A percentile compares a stretch with the other conserved stretches of the same genome.
These are phyloP conservation scores for Gila robusta DNA, from an alignment of 2,797 vertebrate genomes.

Conservation along the genomic window DNA sequence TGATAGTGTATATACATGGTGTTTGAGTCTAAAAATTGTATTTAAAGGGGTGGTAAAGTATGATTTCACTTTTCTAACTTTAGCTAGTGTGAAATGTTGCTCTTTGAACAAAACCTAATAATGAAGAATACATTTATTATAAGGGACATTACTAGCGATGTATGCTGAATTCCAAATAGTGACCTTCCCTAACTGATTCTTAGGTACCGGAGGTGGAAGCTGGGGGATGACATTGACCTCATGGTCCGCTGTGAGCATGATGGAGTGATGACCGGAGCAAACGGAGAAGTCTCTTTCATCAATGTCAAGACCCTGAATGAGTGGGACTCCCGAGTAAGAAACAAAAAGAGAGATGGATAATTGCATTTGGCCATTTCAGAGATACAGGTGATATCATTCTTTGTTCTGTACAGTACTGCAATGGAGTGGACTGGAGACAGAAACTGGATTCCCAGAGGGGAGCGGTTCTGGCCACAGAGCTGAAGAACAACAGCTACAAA, in stretches of 20 bases:
- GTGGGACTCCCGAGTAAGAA: slow-evolving; percentile 96
- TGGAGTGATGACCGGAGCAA: slow-evolving; percentile 96
- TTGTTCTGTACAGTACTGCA: slow-evolving; percentile 85
- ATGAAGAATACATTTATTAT: neutral
- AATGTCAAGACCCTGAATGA: slow-evolving; percentile 98
- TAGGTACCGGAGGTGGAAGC: slow-evolving; percentile 97
- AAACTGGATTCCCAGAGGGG: slow-evolving; percentile 98
- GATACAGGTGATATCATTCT: too few relatives aligned
- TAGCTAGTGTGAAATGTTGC: too few relatives aligned
- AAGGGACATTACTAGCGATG: neutral
- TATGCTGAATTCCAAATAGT: neutral
- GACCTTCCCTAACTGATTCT: neutral
- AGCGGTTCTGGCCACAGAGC: slow-evolving; percentile 95
- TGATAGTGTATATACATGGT: neutral
- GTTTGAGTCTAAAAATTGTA: neutral
- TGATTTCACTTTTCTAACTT: too few relatives aligned
- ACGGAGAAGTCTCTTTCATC: slow-evolving; percentile 96
- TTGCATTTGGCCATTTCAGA: neutral
- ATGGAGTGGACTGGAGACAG: slow-evolving; percentile 98
- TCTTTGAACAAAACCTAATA: neutral
- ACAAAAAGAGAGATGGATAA: neutral
- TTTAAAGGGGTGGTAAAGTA: neutral
- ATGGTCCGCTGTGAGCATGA: slow-evolving; percentile 98
- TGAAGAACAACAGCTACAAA: slow-evolving; percentile 99
- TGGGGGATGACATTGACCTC: slow-evolving; percentile 97